A percentile compares a stretch with the other conserved stretches of the same genome.
phyloP scores from a whole-genome alignment of 2,113 vertebrate species.

The Illadopsis cleaveri region DNA sequence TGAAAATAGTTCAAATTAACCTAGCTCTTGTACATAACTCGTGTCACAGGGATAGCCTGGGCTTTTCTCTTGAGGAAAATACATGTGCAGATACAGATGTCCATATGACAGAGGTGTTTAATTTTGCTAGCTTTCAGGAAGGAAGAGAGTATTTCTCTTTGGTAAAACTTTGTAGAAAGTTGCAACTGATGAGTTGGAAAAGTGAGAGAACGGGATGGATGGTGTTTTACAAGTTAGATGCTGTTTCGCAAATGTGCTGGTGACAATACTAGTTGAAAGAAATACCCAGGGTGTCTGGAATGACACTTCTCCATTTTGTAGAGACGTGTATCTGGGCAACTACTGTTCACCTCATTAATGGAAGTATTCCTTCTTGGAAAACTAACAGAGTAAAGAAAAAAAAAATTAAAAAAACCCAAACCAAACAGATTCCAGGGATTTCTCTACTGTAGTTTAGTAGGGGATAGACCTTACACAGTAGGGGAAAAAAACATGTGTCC shows the following conservation, averaged over 20 bases:
- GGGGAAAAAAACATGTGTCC: accelerated
- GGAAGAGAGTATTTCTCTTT: neutral
- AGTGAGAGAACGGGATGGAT: accelerated
- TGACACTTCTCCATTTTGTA: neutral
- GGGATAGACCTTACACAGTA: neutral
- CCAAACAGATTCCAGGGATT: neutral
- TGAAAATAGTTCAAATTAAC: neutral
- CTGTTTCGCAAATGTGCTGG: neutral
- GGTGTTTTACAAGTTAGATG: neutral
- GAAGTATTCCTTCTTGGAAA: neutral
- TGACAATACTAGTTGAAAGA: neutral
- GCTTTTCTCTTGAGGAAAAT: neutral
- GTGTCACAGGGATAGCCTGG: neutral
- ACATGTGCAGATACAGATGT: accelerated
- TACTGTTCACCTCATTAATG: neutral
- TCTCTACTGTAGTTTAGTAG: neutral
- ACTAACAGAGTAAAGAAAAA: neutral
- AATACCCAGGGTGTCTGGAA: neutral
- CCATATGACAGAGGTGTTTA: accelerated
- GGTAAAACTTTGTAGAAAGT: neutral
- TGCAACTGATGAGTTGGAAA: neutral
- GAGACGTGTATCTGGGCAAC: neutral
- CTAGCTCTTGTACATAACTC: neutral
- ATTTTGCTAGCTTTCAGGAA: neutral
- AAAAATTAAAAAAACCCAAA: accelerated